Base-by-base conservation (phyloP, 2,888 invertebrate species). In the Odontocerum albicorne region DNA sequence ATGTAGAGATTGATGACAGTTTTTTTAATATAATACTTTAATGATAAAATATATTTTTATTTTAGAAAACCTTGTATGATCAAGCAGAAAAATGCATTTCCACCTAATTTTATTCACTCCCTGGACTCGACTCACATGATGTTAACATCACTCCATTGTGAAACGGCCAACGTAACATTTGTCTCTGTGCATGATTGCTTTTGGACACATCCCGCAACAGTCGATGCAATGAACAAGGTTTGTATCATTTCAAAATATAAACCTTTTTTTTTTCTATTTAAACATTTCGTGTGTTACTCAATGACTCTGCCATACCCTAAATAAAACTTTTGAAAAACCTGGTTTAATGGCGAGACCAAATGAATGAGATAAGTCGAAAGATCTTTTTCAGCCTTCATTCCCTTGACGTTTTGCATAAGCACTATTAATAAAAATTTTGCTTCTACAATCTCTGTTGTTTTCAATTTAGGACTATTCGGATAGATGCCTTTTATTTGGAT, bases 81-180 rank as follows among this genome's bases (percentile, higher is more conserved):
- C 78, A 93, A 93, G 70, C 93, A 94, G 68, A 92, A 89, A 70
- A 98, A 98, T 78, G 99, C 96, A 35, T 99, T 99, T 77, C 94
- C 99, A 13, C 99, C 99, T 1, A 99, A 99, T 79, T 99, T 93
- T 75, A 91, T 99, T 68, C 99, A 99, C 75, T 98, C 98, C 20
- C 78, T 99, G 68, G 99, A 99, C 77, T 96, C 98, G 46, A 87
- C 89, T 66, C 99, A 99, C 75, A 99, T 99, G 99, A 98, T 99
- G 97, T 81, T 99, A 61, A 99, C 99, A 2, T 90, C 96, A 6
- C 77, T 99, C 64, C 80, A 87, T 72, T 92, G 93, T 67, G 89
- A 90, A 72, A 82, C 88, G 21, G 77, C 77, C 4, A 93, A 88
- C 1, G 79, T 97, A 49, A 89, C 92, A 36, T 99, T 95, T 77